Evolutionary conservation across 2,113 vertebrate genomes (phyloP).

Genomic region (Corythaeola cristata): DNA sequence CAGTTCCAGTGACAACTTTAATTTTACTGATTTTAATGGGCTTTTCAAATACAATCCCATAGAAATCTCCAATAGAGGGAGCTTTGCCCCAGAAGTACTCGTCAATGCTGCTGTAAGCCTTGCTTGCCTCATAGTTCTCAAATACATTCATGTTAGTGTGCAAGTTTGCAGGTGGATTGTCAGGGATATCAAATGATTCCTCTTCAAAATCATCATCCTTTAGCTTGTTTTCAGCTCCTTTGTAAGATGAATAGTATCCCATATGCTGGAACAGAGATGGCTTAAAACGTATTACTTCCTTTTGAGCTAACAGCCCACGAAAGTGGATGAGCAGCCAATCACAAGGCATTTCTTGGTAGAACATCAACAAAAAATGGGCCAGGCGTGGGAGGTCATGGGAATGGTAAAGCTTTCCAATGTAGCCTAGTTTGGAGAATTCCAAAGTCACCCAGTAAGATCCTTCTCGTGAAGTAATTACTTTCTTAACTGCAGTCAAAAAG

Average conservation of each 20-base stretch:
- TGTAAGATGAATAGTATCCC: slow-evolving; percentile 98
- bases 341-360: slow-evolving; percentile 99
- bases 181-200: slow-evolving; percentile 92
- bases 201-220: slow-evolving; percentile 99
- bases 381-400: slow-evolving; percentile 87
- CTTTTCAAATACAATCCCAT: slow-evolving; percentile 90
- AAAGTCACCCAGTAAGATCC: slow-evolving; percentile 97
- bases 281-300: slow-evolving; percentile 94
- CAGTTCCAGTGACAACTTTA: slow-evolving; percentile 91
- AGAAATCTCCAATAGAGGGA: slow-evolving; percentile 90
- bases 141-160: slow-evolving; percentile 97
- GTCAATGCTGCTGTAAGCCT: slow-evolving; percentile 93
- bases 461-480: slow-evolving; percentile 93
- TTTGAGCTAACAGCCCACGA: slow-evolving; percentile 90
- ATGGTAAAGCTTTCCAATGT: slow-evolving; percentile 96
- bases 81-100: slow-evolving; percentile 98
- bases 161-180: slow-evolving; percentile 92
- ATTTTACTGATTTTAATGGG: slow-evolving; percentile 91
- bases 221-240: slow-evolving; percentile 95
- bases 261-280: slow-evolving; percentile 99
- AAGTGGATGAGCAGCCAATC: slow-evolving; percentile 98
- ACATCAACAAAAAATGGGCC: slow-evolving; percentile 98
- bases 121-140: slow-evolving; percentile 92
- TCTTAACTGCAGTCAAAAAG: slow-evolving; percentile 95
- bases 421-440: slow-evolving; percentile 98